Evolutionary conservation across 2,888 invertebrate genomes (phyloP), one percentile per base, ranked within the genome.

Genomic region (Limulus polyphemus): DNA sequence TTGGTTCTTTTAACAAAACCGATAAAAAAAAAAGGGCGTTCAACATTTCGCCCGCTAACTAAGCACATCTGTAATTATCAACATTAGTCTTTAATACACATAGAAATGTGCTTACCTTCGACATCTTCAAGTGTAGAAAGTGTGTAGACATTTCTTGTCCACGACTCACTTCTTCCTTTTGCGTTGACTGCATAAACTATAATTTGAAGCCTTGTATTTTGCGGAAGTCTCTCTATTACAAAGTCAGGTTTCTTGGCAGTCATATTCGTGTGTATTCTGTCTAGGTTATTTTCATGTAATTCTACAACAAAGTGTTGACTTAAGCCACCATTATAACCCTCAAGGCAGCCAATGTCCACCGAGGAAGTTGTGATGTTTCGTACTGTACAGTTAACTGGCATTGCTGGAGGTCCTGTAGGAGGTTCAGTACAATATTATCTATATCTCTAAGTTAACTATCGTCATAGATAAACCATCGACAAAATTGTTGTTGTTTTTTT

Each of bases 271-370:
- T 62, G 59, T 2, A 68, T 55, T 32, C 32, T 32, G 12, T 61
- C 56, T 7, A 59, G 49, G 16, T 52, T 47, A 2, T 60, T 62
- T 54, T 69, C 68, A 59, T 65, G 62, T 69, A 90, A 83, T 78
- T 90, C 90, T 69, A 91, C 81, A 61, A 88, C 81, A 80, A 91
- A 91, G 75, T 83, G 82, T 79, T 91, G 90, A 63, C 89, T 88
- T 72, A 91, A 82, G 68, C 91, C 91, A 64, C 90, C 91, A 79
- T 91, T 90, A 79, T 90, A 90, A 70, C 88, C 88, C 49, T 90
- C 90, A 59, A 85, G 82, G 76, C 92, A 92, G 69, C 89, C 88
- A 57, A 92, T 87, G 75, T 86, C 85, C 63, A 92, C 75, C 0
- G 89, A 86, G 74, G 90, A 88, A 67, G 84, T 81, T 62, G 90